phyloP scores from a whole-genome alignment of 2,113 vertebrate genomes.

The Coturnix japonica region DNA sequence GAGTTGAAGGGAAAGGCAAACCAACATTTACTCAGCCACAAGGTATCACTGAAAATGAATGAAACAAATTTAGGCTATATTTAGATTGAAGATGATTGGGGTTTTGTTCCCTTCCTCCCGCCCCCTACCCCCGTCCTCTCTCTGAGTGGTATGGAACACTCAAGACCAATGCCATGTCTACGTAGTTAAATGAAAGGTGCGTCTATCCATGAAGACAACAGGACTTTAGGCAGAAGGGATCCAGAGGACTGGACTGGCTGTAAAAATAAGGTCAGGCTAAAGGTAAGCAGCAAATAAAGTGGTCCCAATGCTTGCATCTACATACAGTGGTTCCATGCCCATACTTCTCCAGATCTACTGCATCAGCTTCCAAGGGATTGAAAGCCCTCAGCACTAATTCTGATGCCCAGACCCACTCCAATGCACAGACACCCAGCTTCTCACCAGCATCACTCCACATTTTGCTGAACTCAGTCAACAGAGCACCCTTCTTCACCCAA shows the following conservation, averaged over 20 bases:
- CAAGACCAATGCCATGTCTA: neutral
- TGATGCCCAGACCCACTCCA: neutral
- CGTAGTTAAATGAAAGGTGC: neutral
- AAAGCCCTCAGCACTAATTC: neutral
- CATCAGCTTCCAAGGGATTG: accelerated
- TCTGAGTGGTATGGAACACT: accelerated
- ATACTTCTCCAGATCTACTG: neutral
- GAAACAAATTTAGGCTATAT: neutral
- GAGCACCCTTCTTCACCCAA: neutral
- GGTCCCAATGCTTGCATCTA: neutral
- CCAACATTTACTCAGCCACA: neutral
- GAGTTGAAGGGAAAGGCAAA: neutral
- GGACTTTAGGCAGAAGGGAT: neutral
- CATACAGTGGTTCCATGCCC: neutral
- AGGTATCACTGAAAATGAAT: neutral
- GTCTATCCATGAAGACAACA: neutral
- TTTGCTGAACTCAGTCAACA: neutral
- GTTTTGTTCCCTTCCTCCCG: neutral
- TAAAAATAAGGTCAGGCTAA: neutral
- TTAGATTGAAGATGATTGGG: neutral
- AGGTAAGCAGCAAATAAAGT: neutral
- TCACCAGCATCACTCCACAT: neutral
- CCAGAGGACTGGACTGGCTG: neutral
- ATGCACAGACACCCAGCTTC: neutral
- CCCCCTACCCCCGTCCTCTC: too few species aligned